Percentiles rank a stretch among this genome's conserved stretches.
Conservation (phyloP, 2,888 invertebrate species). For the Electrophaes corylata region DNA sequence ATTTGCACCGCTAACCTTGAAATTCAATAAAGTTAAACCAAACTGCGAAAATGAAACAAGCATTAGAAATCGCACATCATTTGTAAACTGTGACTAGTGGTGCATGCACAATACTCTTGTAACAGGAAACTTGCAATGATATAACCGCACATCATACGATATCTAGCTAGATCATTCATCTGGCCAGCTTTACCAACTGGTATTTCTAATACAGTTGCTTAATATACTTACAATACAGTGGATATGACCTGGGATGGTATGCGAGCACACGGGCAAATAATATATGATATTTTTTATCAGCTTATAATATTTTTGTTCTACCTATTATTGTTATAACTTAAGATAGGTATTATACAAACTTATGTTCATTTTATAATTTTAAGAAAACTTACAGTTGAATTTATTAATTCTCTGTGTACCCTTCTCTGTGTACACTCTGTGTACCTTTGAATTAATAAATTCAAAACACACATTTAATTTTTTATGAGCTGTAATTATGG, state of each 20-base stretch:
- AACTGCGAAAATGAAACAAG: conserved; percentile 4
- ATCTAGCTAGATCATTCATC: conserved; percentile 9
- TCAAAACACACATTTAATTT: too few relatives aligned
- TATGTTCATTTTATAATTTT: too few relatives aligned
- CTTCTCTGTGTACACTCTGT: too few relatives aligned
- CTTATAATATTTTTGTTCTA: too few relatives aligned
- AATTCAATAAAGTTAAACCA: background rate
- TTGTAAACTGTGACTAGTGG: background rate
- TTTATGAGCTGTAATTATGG: too few relatives aligned
- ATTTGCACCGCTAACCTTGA: conserved; percentile 3
- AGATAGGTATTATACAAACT: too few relatives aligned
- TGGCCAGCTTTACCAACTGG: background rate
- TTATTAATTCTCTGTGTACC: too few relatives aligned
- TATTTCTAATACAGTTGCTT: conserved; percentile 11
- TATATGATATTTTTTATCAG: too few relatives aligned
- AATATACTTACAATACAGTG: background rate
- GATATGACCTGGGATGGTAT: too few relatives aligned
- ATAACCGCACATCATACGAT: conserved; percentile 21
- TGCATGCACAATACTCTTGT: conserved; percentile 12
- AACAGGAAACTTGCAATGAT: conserved; percentile 23
- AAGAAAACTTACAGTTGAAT: too few relatives aligned
- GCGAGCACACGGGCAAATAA: background rate
- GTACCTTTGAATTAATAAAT: too few relatives aligned
- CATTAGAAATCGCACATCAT: conserved; percentile 14
- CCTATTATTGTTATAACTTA: too few relatives aligned